Percentiles rank a stretch among this genome's conserved stretches.
These are phyloP conservation scores for Sclerurus mexicanus DNA, from an alignment of 2,113 vertebrate genomes.

Conservation along the genomic window DNA sequence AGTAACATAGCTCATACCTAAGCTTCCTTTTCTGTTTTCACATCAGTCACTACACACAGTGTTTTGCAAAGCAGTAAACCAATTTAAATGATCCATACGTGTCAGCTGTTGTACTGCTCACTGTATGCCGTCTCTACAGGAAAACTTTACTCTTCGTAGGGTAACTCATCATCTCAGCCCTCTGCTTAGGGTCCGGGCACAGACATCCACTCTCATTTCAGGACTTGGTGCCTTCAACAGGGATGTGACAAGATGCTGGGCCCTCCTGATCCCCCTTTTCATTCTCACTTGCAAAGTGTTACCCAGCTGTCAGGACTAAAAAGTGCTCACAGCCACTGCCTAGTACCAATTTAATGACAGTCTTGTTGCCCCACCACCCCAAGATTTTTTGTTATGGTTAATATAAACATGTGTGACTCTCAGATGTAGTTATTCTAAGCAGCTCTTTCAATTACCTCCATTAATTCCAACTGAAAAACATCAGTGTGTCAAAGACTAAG, in stretches of 20 bases:
- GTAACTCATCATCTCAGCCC: not conserved
- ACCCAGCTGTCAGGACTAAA: not conserved
- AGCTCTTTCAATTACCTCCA: not conserved
- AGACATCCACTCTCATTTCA: not conserved
- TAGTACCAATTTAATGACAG: not conserved
- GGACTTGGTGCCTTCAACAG: not conserved
- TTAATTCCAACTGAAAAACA: constrained; percentile 13
- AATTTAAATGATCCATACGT: constrained; percentile 41
- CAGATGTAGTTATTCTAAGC: not conserved
- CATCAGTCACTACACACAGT: not conserved
- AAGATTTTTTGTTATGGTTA: not conserved
- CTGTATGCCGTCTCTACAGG: not conserved
- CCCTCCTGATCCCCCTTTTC: not conserved
- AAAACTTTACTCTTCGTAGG: not conserved
- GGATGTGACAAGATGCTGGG: not conserved
- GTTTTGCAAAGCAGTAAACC: constrained; percentile 32
- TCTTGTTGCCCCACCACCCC: not conserved
- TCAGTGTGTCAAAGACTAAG: not conserved
- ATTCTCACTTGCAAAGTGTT: not conserved
- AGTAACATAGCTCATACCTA: constrained; percentile 68
- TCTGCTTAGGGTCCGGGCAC: fast-evolving
- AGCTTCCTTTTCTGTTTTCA: constrained; percentile 50
- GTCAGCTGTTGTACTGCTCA: not conserved
- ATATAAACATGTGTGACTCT: not conserved
- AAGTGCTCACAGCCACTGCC: not conserved